phyloP scores from a whole-genome alignment of 2,888 invertebrate species.

The Agonopterix heracliana region DNA sequence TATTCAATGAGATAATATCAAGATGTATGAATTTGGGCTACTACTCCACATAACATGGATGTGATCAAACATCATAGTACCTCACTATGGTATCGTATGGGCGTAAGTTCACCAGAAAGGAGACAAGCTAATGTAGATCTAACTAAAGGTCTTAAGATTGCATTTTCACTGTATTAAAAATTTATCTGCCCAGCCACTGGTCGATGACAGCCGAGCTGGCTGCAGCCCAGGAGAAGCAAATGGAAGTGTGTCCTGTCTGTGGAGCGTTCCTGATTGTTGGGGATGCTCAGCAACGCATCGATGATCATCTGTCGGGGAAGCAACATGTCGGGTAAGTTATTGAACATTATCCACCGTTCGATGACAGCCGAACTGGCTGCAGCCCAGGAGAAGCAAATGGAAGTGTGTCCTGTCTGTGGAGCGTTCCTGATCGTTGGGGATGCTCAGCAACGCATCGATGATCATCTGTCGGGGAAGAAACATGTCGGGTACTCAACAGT shows the following conservation, averaged over 20 bases:
- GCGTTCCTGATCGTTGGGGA: constrained; percentile 99
- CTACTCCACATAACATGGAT: no score
- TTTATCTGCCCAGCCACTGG: constrained; percentile 69
- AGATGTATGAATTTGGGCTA: no score
- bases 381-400: constrained; percentile 98
- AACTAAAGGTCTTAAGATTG: no score
- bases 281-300: constrained; percentile 97
- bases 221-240: constrained; percentile 95
- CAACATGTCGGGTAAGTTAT: constrained; percentile 93
- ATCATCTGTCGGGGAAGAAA: constrained; percentile 98
- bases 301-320: constrained; percentile 98
- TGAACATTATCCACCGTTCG: constrained; percentile 74
- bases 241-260: constrained; percentile 99
- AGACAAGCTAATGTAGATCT: no score
- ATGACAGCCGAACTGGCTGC: constrained; percentile 89
- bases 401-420: constrained; percentile 98
- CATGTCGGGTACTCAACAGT: constrained; percentile 99
- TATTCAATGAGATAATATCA: no score
- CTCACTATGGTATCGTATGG: no score
- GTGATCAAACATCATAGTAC: no score
- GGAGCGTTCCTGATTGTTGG: constrained; percentile 99
- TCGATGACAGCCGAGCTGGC: constrained; percentile 88
- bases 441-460: constrained; percentile 97
- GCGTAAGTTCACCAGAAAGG: no score
- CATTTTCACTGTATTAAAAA: no score